Evolutionary conservation across 2,113 vertebrate species (phyloP), one percentile per base, ranked within the genome.

Genomic region (Psammodynastes pulverulentus): DNA sequence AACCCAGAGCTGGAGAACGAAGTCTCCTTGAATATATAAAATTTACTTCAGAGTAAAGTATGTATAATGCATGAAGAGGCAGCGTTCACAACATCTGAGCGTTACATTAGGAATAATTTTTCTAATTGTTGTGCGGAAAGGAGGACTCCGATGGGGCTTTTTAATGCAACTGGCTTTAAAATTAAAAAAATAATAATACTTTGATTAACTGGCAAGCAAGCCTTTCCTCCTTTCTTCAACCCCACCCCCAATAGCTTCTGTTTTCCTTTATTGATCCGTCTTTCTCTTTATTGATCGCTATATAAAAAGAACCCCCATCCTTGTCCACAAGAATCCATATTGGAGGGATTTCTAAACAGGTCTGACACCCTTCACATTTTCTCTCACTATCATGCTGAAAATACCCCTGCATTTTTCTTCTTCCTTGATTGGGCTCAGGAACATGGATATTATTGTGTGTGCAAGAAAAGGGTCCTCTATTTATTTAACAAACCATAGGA

Each of bases 281-380:
- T 62, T 43, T 79, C 67, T 56, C 58, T n/a, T 2, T 93, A 95
- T 95, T 86, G 93, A 94, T 95, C 5, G 91, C 90, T 54, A 3
- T 72, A 84, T 56, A 93, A 84, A 43, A 43, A 56, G 34, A 5
- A 90, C 88, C 91, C 90, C 72, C 46, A 84, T 56, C 79, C 87
- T 89, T 90, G 51, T 88, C 88, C 87, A 91, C 92, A 62, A 48
- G 56, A 86, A 86, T 52, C 19, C 51, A 9, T 29, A 21, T 26
- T n/a, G 26, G 26, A 48, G 5, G 17, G 9, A n/a, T 10, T 24
- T 10, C 10, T 17, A 84, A 34, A 53, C 8, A 52, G 0, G 13
- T 24, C 39, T 15, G 29, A 9, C 45, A 10, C 15, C 23, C 4
- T 39, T 54, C 24, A 19, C 43, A 51, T 54, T 43, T 21, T 23